Evolutionary conservation across 2,797 vertebrate genomes (phyloP).

Genomic region (Siniperca undulata): DNA sequence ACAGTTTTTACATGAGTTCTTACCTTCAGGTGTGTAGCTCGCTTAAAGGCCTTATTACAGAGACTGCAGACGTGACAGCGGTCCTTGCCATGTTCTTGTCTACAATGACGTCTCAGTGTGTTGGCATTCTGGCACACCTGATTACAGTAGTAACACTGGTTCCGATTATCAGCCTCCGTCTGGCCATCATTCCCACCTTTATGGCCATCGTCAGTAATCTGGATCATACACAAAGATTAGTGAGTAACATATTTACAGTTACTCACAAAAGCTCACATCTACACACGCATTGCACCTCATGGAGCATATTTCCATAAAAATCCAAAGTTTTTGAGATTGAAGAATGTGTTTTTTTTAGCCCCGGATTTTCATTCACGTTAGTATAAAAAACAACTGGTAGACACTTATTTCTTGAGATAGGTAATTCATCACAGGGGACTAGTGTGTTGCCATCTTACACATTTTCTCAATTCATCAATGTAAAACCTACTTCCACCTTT

Average conservation of each 20-base stretch:
- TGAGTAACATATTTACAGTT: neutral
- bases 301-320: neutral
- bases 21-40: slow-evolving; percentile 98
- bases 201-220: slow-evolving; percentile 87
- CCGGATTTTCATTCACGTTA: neutral
- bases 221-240: slow-evolving; percentile 34
- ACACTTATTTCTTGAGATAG: neutral
- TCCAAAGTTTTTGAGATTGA: neutral
- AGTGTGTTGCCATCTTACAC: neutral
- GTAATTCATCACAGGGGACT: neutral
- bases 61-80: slow-evolving; percentile 93
- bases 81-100: slow-evolving; percentile 93
- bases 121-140: slow-evolving; percentile 89
- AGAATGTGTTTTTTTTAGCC: neutral
- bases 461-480: neutral
- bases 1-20: neutral
- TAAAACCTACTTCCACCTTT: neutral
- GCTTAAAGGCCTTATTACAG: slow-evolving; percentile 97
- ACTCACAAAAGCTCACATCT: neutral
- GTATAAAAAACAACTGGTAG: neutral
- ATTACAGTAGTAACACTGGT: slow-evolving; percentile 93
- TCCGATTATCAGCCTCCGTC: slow-evolving; percentile 85
- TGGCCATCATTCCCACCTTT: slow-evolving; percentile 80
- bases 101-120: slow-evolving; percentile 91
- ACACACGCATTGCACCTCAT: too few species aligned